These are phyloP conservation scores for Lysiphlebus fabarum DNA, from an alignment of 1,140 invertebrate genomes.

Conservation along the genomic window DNA sequence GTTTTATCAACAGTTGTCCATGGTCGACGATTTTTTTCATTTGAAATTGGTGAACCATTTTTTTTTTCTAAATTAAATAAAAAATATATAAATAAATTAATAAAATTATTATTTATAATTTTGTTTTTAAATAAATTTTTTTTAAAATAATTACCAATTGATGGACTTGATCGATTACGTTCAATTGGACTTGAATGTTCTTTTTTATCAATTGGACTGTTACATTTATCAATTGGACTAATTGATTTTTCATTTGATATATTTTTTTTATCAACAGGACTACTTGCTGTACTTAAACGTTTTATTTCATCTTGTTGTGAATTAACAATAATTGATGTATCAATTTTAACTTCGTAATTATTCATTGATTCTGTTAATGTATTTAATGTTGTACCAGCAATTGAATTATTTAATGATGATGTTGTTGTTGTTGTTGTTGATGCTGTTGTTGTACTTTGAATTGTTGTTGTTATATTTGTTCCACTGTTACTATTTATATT, in stretches of 20 bases:
- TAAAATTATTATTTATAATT: neutral
- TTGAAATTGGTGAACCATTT: constrained; percentile 48
- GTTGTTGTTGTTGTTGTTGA: constrained; percentile 36
- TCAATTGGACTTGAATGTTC: constrained; percentile 45
- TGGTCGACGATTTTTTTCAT: constrained; percentile 44
- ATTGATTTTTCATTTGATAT: constrained; percentile 50
- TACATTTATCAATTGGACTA: constrained; percentile 48
- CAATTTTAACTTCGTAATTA: constrained; percentile 32
- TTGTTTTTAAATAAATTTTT: neutral
- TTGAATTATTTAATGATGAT: constrained; percentile 17
- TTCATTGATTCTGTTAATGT: constrained; percentile 31
- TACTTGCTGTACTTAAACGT: constrained; percentile 45
- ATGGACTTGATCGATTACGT: constrained; percentile 40
- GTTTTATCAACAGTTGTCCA: constrained; percentile 48
- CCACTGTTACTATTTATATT: constrained; percentile 19
- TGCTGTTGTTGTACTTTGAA: constrained; percentile 6
- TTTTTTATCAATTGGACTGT: constrained; percentile 46
- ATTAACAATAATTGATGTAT: constrained; percentile 33
- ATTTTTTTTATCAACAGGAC: constrained; percentile 50
- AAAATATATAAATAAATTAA: neutral
- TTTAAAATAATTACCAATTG: constrained; percentile 33
- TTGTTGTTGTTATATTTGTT: too few relatives aligned
- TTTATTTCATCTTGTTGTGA: constrained; percentile 42
- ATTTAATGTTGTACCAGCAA: constrained; percentile 21
- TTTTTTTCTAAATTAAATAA: constrained; percentile 36